Percentiles rank a stretch among this genome's conserved stretches.
phyloP scores from a whole-genome alignment of 2,797 vertebrate genomes.

The Zenarchopterus dispar region DNA sequence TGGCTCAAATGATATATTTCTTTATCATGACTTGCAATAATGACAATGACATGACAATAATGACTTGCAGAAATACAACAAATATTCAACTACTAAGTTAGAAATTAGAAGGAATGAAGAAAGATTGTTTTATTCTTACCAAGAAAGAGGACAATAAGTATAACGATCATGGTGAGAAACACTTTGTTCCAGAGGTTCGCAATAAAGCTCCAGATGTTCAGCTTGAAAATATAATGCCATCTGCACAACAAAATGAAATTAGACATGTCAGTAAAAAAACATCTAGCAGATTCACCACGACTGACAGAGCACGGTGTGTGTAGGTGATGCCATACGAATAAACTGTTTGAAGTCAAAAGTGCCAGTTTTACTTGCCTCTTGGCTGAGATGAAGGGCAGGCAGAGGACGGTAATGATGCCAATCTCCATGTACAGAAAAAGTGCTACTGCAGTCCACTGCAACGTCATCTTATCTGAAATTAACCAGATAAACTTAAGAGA shows the following conservation, averaged over 20 bases:
- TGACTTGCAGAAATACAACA: background rate
- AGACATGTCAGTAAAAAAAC: background rate
- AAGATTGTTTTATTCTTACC: conserved; percentile 80
- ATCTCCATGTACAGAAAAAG: conserved; percentile 89
- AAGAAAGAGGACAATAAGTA: conserved; percentile 91
- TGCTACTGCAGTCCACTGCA: conserved; percentile 91
- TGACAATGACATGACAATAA: background rate
- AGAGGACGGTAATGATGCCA: conserved; percentile 85
- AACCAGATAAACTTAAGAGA: background rate
- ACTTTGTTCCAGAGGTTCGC: conserved; percentile 89
- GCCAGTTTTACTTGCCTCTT: conserved; percentile 73
- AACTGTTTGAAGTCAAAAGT: no score
- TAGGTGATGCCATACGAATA: no score
- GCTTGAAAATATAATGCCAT: conserved; percentile 80
- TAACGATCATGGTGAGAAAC: conserved; percentile 92
- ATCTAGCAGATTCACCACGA: no score
- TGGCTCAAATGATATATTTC: no score
- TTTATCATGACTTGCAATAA: no score
- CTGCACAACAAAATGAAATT: conserved; percentile 41
- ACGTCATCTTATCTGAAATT: conserved; percentile 80
- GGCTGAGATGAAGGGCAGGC: conserved; percentile 90
- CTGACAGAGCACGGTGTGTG: no score
- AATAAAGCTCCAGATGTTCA: conserved; percentile 87
- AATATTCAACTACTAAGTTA: background rate
- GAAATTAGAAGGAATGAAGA: background rate